These are phyloP conservation scores for Oxytorus armatus DNA, from an alignment of 2,888 invertebrate species.

Conservation along the genomic window DNA sequence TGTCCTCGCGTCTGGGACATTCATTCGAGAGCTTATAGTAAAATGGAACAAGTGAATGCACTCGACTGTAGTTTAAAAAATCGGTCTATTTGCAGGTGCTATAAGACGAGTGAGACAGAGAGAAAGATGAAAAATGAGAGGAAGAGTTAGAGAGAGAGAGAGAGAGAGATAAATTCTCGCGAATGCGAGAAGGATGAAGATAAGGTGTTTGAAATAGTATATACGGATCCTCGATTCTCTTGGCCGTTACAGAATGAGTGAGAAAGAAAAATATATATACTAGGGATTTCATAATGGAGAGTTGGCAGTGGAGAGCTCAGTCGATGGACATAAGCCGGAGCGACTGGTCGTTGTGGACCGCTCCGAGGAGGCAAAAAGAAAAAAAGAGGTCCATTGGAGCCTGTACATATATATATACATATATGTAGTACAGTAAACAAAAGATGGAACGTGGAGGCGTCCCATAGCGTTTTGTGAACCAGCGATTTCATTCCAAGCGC, in stretches of 20 bases:
- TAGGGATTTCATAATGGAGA: slow-evolving; percentile 65
- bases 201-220: slow-evolving; percentile 33
- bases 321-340: slow-evolving; percentile 67
- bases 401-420: slow-evolving; percentile 3
- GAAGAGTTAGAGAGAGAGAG: neutral
- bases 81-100: slow-evolving; percentile 40
- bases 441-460: slow-evolving; percentile 61
- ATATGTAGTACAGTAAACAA: slow-evolving; percentile 60
- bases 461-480: slow-evolving; percentile 25
- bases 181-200: slow-evolving; percentile 37
- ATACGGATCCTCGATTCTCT: neutral
- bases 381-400: slow-evolving; percentile 54
- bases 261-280: slow-evolving; percentile 34
- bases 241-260: slow-evolving; percentile 18
- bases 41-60: slow-evolving; percentile 37
- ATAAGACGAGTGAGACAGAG: slow-evolving; percentile 33
- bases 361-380: slow-evolving; percentile 57
- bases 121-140: slow-evolving; percentile 6
- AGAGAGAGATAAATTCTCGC: slow-evolving; percentile 9
- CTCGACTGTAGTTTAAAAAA: slow-evolving; percentile 27
- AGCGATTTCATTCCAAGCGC: slow-evolving; percentile 14
- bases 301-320: slow-evolving; percentile 65
- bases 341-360: slow-evolving; percentile 67
- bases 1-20: slow-evolving; percentile 25
- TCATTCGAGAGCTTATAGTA: slow-evolving; percentile 9